These are phyloP conservation scores for Dasypus novemcinctus DNA, from an alignment of 2,113 vertebrate species.

Conservation along the genomic window DNA sequence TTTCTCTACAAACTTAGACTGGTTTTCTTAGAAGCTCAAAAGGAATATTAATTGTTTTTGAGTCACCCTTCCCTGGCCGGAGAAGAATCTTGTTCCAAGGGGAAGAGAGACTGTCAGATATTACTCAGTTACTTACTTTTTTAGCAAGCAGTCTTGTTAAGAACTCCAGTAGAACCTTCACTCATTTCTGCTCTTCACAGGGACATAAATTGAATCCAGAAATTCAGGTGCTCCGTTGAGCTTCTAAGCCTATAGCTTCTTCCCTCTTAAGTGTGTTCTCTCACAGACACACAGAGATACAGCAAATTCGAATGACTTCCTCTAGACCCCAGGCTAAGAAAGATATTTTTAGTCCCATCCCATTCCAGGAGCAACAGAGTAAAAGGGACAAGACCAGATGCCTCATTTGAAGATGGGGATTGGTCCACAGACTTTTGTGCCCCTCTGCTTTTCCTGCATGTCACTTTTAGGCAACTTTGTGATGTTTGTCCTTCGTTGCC, in stretches of 20 bases:
- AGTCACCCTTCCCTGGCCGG: neutral
- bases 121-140: neutral
- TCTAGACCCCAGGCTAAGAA: neutral
- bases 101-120: neutral
- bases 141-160: accelerated
- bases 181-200: neutral
- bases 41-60: neutral
- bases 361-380: neutral
- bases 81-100: neutral
- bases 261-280: accelerated
- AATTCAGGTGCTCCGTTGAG: neutral
- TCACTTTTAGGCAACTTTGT: neutral
- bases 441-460: accelerated
- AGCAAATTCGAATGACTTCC: neutral
- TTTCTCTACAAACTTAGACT: neutral
- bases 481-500: accelerated
- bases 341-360: neutral
- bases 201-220: neutral
- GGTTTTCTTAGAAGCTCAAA: neutral
- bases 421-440: accelerated
- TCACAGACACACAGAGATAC: accelerated
- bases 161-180: neutral
- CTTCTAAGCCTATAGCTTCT: too few relatives aligned
- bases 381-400: neutral
- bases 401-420: neutral